These are phyloP conservation scores for Gryon sp. DNA, from an alignment of 1,140 invertebrate genomes.

Conservation along the genomic window DNA sequence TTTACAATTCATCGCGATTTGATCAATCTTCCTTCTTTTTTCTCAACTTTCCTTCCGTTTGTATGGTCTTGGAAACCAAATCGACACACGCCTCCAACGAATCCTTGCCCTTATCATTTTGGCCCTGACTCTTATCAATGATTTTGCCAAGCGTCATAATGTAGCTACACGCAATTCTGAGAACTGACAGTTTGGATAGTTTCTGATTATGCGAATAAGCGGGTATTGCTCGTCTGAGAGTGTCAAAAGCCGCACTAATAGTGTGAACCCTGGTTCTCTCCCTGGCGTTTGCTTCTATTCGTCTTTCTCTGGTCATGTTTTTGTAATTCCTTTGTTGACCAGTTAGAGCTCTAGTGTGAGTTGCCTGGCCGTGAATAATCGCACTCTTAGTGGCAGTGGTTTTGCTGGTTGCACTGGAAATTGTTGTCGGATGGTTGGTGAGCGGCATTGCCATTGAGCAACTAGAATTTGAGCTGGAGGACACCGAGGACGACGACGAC, in stretches of 20 bases:
- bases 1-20: slow-evolving; percentile 26
- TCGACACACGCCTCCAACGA: slow-evolving; percentile 89
- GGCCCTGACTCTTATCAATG: slow-evolving; percentile 70
- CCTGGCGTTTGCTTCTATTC: slow-evolving; percentile 95
- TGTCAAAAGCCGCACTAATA: slow-evolving; percentile 96
- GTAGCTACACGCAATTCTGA: slow-evolving; percentile 94
- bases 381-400: no score
- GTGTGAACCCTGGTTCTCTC: slow-evolving; percentile 96
- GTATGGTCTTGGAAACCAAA: slow-evolving; percentile 91
- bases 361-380: no score
- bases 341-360: slow-evolving; percentile 45
- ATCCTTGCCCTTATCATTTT: slow-evolving; percentile 74
- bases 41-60: slow-evolving; percentile 93
- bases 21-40: slow-evolving; percentile 89
- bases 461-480: slow-evolving; percentile 23
- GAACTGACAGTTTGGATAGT: slow-evolving; percentile 93
- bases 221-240: slow-evolving; percentile 89
- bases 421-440: slow-evolving; percentile 14
- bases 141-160: slow-evolving; percentile 88
- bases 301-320: slow-evolving; percentile 94
- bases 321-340: slow-evolving; percentile 92
- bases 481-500: slow-evolving; percentile 36
- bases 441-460: slow-evolving; percentile 12
- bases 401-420: slow-evolving; percentile 32
- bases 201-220: slow-evolving; percentile 96